phyloP scores from a whole-genome alignment of 1,140 invertebrate genomes.

The Trachelipus rathkii region DNA sequence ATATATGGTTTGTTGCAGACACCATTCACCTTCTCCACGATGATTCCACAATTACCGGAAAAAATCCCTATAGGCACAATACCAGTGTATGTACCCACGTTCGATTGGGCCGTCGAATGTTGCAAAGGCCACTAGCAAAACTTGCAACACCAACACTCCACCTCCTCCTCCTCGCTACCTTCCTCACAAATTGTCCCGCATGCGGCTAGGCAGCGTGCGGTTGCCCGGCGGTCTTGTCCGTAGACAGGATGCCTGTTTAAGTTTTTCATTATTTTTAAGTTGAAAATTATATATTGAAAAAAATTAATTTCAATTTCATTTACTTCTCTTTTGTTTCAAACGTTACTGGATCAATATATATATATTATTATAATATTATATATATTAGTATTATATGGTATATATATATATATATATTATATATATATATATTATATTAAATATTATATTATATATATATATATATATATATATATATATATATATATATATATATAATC shows the following conservation, averaged over 20 bases:
- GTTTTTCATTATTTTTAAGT: neutral
- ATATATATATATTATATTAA: too few relatives aligned
- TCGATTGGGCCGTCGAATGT: conserved; percentile 14
- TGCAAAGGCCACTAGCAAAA: conserved; percentile 21
- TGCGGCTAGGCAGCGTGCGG: conserved; percentile 8
- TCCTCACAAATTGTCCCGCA: neutral
- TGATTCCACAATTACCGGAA: conserved; percentile 53
- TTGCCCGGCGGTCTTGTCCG: neutral
- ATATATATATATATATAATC: too few relatives aligned
- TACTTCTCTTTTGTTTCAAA: too few relatives aligned
- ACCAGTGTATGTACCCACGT: conserved; percentile 46
- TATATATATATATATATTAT: too few relatives aligned
- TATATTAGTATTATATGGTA: too few relatives aligned
- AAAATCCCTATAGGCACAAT: conserved; percentile 52
- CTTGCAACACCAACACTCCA: conserved; percentile 9
- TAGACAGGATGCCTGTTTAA: neutral
- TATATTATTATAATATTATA: too few relatives aligned
- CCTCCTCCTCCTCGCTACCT: neutral
- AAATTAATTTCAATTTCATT: too few relatives aligned
- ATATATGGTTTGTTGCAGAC: conserved; percentile 48
- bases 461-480: too few relatives aligned
- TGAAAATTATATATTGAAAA: neutral
- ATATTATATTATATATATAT: too few relatives aligned
- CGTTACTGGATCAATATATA: too few relatives aligned
- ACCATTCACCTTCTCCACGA: conserved; percentile 54